Evolutionary conservation across 1,140 invertebrate species (phyloP), one percentile per base, ranked within the genome.

Genomic region (Drosophila tropicalis): DNA sequence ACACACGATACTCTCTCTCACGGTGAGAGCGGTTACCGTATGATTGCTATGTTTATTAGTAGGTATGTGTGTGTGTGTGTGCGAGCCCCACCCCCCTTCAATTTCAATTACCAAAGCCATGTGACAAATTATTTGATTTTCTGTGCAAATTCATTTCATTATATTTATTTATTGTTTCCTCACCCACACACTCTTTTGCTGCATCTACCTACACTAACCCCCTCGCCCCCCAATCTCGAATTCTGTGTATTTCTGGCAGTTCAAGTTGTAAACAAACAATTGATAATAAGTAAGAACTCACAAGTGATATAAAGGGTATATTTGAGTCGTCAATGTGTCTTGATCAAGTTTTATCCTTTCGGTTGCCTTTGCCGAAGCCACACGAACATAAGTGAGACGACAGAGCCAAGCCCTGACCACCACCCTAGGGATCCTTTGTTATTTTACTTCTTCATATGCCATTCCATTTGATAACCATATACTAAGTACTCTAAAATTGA

Each of bases 71-170:
- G 57, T 68, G 68, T 70, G 15, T 63, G 39, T 39, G 41, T 66
- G 56, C 58, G 80, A 77, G 80, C 69, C 76, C 77, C 47, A 58
- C 79, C 68, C 66, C 19, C 32, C 7, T 9, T 22, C 22, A 10
- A 2, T 19, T 51, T 51, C 44, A 72, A 65, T 74, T 62, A 41
- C 34, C 47, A 57, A 69, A 40, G 39, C 68, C 83, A 86, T 87
- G 83, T 86, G 83, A 86, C 83, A 86, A 71, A 76, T 87, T 85
- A 86, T 83, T 87, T 87, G 72, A 87, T 71, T 81, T 84, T 70
- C 58, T 44, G 57, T 58, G 56, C 56, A 77, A 77, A 67, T 77
- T 77, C 73, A 62, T 66, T 76, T 76, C 40, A 51, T 74, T 51
- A 22, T 40, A 56, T 69, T 55, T 3, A 41, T 3, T 39, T 15